These are phyloP conservation scores for Microtus pennsylvanicus DNA, from an alignment of 2,113 vertebrate species.

Conservation along the genomic window DNA sequence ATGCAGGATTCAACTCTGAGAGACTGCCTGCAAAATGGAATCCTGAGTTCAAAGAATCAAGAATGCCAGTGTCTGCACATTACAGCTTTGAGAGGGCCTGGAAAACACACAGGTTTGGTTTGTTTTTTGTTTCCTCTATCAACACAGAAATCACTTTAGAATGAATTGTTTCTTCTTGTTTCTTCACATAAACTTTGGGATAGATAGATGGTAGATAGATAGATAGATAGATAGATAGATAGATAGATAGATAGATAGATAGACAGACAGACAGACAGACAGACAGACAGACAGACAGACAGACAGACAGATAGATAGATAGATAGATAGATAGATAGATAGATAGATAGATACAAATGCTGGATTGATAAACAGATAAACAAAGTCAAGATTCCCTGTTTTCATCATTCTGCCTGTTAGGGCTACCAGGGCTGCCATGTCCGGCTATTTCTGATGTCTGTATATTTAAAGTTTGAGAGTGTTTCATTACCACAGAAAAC, in stretches of 20 bases:
- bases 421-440: neutral
- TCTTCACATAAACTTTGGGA: neutral
- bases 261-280: neutral
- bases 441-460: neutral
- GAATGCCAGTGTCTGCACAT: neutral
- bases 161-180: conserved; percentile 33
- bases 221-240: neutral
- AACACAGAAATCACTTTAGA: neutral
- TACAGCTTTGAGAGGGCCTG: conserved; percentile 49
- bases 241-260: neutral
- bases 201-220: neutral
- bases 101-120: conserved; percentile 17
- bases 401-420: neutral
- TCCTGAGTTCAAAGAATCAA: conserved; percentile 34
- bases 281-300: neutral
- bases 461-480: neutral
- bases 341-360: neutral
- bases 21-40: conserved; percentile 50
- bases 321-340: neutral
- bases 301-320: no score
- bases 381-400: neutral
- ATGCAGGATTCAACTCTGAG: conserved; percentile 52
- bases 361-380: neutral
- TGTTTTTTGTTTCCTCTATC: neutral
- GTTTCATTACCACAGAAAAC: neutral